Conservation (phyloP, 1,140 invertebrate species). For the Trichogramma pretiosum region DNA sequence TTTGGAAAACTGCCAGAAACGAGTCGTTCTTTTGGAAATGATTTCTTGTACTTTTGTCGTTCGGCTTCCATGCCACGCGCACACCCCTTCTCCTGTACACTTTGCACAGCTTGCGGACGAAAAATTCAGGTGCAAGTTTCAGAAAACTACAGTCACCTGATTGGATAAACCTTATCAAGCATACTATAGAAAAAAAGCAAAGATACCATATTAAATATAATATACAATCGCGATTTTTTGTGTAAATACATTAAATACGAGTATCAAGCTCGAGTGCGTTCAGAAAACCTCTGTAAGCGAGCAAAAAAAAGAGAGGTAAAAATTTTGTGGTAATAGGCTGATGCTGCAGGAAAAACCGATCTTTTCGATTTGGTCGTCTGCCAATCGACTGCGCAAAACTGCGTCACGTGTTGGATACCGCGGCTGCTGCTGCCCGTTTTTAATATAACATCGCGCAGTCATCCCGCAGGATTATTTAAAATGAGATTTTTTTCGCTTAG, state of each 20-base stretch:
- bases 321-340: neutral
- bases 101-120: neutral
- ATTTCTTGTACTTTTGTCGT: conserved; percentile 27
- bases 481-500: neutral
- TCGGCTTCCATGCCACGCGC: conserved; percentile 39
- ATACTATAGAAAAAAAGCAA: too few species aligned
- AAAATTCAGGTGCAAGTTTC: too few species aligned
- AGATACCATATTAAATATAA: too few species aligned
- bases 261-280: conserved; percentile 1
- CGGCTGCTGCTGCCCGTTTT: conserved; percentile 22
- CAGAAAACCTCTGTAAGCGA: conserved; percentile 1
- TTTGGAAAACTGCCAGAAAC: conserved; percentile 27
- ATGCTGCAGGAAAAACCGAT: neutral
- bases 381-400: conserved; percentile 30
- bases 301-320: neutral
- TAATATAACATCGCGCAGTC: conserved; percentile 37
- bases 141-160: too few species aligned
- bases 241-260: too few species aligned
- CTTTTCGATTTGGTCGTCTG: conserved; percentile 42
- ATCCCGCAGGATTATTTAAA: conserved; percentile 37
- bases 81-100: conserved; percentile 22
- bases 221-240: too few species aligned
- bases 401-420: conserved; percentile 20
- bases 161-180: too few species aligned
- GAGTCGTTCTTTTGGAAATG: too few species aligned